Evolutionary conservation across 2,113 vertebrate species (phyloP).

Genomic region (Todiramphus saurophagus): DNA sequence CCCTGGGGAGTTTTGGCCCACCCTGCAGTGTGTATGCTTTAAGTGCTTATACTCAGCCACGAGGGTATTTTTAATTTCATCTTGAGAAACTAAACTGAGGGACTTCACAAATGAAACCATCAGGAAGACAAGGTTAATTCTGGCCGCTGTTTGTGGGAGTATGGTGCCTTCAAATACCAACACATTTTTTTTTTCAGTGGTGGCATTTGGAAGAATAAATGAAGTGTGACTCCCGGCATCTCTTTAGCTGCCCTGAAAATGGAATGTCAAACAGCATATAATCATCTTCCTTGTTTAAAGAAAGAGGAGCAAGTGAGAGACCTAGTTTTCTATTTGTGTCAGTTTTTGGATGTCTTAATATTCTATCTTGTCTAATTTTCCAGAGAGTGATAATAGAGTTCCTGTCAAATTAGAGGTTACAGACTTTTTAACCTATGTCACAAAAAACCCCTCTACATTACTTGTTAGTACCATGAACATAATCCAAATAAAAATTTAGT

Average conservation of each 20-base stretch:
- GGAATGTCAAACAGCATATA: constrained; percentile 73
- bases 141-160: constrained; percentile 58
- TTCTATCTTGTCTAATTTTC: constrained; percentile 76
- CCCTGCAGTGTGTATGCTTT: constrained; percentile 1
- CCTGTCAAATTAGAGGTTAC: constrained; percentile 75
- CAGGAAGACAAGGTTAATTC: constrained; percentile 66
- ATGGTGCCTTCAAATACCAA: constrained; percentile 55
- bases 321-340: constrained; percentile 75
- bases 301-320: constrained; percentile 63
- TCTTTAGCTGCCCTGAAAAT: constrained; percentile 72
- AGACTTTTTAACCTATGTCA: constrained; percentile 74
- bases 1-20: constrained; percentile 59
- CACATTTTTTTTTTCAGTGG: constrained; percentile 39
- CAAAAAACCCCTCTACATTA: not conserved
- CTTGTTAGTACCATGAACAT: constrained; percentile 69
- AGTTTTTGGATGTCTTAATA: constrained; percentile 78
- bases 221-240: constrained; percentile 65
- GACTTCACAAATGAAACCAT: constrained; percentile 48
- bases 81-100: constrained; percentile 44
- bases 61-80: constrained; percentile 54
- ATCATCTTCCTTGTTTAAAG: constrained; percentile 70
- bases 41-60: constrained; percentile 1
- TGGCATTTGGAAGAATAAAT: constrained; percentile 66
- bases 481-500: constrained; percentile 71
- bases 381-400: constrained; percentile 74